Conservation (phyloP, 2,113 vertebrate species). For the Passer montanus region DNA sequence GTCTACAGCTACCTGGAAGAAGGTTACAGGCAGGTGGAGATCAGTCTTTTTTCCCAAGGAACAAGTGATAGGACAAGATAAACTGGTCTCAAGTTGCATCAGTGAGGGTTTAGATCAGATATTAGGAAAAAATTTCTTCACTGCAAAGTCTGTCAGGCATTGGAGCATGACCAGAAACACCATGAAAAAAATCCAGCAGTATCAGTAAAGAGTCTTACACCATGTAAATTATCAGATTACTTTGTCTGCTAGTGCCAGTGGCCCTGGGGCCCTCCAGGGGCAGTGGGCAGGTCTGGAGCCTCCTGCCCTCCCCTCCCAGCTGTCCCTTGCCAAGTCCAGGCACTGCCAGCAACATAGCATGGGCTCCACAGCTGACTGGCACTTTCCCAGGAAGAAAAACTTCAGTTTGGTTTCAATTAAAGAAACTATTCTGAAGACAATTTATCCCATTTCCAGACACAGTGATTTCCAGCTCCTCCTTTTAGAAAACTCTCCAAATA, state of each 20-base stretch:
- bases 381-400: not conserved
- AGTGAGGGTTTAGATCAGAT: not conserved
- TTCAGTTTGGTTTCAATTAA: conserved; percentile 20
- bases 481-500: not conserved
- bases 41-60: not conserved
- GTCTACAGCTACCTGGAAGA: not conserved
- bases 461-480: not conserved
- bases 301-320: not conserved
- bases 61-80: not conserved
- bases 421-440: not conserved
- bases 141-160: not conserved
- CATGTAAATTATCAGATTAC: not conserved
- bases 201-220: not conserved
- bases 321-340: not conserved
- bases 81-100: not conserved
- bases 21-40: not conserved
- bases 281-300: not conserved
- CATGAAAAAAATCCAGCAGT: not conserved
- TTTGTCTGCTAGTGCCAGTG: fast-evolving
- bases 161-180: not conserved
- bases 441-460: not conserved
- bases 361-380: not conserved
- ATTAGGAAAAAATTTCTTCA: not conserved
- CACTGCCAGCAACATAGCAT: fast-evolving
- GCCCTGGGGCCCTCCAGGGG: not conserved